A percentile compares a stretch with the other conserved stretches of the same genome.
Conservation (phyloP, 2,797 vertebrate genomes). For the Galago senegalensis region DNA sequence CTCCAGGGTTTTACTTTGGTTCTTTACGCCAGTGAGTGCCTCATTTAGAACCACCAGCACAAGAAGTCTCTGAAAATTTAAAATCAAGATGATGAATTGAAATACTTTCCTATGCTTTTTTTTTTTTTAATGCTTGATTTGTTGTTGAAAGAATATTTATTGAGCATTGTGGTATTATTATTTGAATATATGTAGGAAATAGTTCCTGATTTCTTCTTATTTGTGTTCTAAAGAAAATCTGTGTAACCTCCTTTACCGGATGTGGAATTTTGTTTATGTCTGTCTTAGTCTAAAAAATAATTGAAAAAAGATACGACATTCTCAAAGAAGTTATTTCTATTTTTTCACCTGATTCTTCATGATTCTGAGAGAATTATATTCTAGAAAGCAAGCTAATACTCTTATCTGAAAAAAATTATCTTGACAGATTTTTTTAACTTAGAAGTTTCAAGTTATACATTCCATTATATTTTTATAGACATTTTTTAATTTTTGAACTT, state of each 20-base stretch:
- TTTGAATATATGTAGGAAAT: background rate
- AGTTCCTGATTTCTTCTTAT: background rate
- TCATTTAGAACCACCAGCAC: background rate
- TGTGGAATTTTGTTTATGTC: background rate
- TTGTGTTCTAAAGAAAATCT: background rate
- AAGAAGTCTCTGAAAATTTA: background rate
- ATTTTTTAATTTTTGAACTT: conserved; percentile 39
- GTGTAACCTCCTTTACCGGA: background rate
- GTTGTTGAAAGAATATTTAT: background rate
- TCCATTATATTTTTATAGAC: background rate
- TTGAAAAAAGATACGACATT: background rate
- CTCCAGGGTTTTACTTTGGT: background rate
- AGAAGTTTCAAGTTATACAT: background rate
- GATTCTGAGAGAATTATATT: background rate
- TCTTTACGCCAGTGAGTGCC: background rate
- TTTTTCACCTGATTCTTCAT: conserved; percentile 26
- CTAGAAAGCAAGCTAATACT: background rate
- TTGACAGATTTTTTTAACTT: conserved; percentile 48
- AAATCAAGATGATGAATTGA: background rate
- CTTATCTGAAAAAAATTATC: background rate
- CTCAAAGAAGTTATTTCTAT: background rate
- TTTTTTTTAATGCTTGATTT: conserved; percentile 26
- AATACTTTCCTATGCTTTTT: background rate
- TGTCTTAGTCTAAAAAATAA: conserved; percentile 21
- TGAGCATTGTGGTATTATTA: conserved; percentile 10